phyloP scores from a whole-genome alignment of 1,140 invertebrate genomes.

The Heterodera schachtii region DNA sequence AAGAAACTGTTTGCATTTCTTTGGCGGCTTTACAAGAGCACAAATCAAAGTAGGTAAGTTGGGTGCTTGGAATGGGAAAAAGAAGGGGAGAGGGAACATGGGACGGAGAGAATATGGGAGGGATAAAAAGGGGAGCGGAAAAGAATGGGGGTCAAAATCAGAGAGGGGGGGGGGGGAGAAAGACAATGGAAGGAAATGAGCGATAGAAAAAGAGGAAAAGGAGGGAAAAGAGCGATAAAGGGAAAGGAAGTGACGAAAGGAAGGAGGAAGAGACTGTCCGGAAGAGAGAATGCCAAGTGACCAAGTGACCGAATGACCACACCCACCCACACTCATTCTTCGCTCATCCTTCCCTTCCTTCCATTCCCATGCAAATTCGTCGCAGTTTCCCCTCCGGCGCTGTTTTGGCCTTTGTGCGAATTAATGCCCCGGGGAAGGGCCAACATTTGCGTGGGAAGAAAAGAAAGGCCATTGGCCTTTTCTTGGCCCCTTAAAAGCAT shows the following conservation, averaged over 20 bases:
- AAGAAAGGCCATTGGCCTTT: constrained; percentile 6
- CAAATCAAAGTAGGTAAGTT: constrained; percentile 7
- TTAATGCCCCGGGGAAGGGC: constrained; percentile 12
- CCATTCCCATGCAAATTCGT: constrained; percentile 9
- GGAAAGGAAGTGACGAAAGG: neutral
- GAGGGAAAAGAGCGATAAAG: neutral
- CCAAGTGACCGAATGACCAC: neutral
- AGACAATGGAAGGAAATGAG: neutral
- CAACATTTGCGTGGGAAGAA: constrained; percentile 1
- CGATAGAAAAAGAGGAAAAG: neutral
- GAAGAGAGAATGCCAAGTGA: no score
- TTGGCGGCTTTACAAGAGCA: constrained; percentile 1
- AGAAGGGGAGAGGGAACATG: neutral
- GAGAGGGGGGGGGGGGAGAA: neutral
- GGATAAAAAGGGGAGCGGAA: neutral
- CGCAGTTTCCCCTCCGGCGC: neutral
- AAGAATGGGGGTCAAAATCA: neutral
- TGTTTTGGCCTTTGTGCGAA: constrained; percentile 1
- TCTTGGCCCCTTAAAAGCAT: neutral
- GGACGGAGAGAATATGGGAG: neutral
- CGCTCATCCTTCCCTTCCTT: neutral
- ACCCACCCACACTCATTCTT: neutral
- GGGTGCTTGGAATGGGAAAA: neutral
- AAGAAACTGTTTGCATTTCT: constrained; percentile 14
- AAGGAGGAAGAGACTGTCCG: neutral